Evolutionary conservation across 2,113 vertebrate genomes (phyloP), one percentile per base, ranked within the genome.

Genomic region (Lucifuga dentata): DNA sequence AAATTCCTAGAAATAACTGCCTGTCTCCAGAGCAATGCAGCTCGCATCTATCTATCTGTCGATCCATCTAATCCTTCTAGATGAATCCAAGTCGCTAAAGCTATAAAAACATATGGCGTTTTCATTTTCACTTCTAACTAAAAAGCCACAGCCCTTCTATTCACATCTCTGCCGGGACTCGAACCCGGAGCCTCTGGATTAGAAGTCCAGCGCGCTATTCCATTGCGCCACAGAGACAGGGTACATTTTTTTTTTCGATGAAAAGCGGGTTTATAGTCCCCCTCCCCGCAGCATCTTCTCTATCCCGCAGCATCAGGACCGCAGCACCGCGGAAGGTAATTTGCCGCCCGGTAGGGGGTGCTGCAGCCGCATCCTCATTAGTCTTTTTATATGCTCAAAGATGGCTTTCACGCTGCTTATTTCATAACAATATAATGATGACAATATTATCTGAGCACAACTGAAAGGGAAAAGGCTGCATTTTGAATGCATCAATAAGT

Each of bases 131-230:
- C 5, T 9, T 16, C 20, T 17, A 21, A 65, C 35, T 46, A 86
- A 89, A 87, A 88, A 73, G 59, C 55, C 38, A 26, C 32, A 8
- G 7, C 5, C 35, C 2, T 1, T 38, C 11, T 0, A 2, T 9
- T 1, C 9, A 57, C 97, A 98, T 99, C 98, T 99, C 98, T 98
- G 97, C 98, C 97, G 97, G 98, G 97, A 99, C 97, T 98, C 97
- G 98, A 99, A 99, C 97, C 98, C 97, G 96, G 96, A 99, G 96
- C 97, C 97, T 98, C 97, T 99, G 97, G 97, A 98, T 98, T 99
- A 99, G 98, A 99, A 98, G 97, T 99, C 97, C 97, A 98, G 97
- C 96, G 97, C 97, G 96, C 97, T 99, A 96, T 96, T 98, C 97
- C 98, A 99, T 99, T 99, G 97, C 96, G 97, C 97, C 97, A 99